Conservation (phyloP, 2,888 invertebrate genomes). For the Epiblema foenella region DNA sequence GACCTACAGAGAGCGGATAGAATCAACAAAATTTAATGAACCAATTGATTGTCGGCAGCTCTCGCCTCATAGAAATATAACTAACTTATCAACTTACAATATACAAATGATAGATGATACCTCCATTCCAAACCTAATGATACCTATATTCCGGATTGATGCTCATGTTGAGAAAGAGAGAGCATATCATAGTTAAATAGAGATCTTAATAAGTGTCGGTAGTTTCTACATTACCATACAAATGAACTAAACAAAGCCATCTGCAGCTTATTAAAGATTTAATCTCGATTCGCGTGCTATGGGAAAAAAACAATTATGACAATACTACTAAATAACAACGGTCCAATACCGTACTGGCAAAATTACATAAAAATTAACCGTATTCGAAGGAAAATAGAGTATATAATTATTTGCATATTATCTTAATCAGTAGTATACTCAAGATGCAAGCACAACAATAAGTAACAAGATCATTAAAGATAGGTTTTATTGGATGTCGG, state of each 20-base stretch:
- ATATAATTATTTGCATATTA: neutral
- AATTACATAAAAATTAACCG: neutral
- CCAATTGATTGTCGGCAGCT: too few species aligned
- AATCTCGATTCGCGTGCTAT: constrained; percentile 52
- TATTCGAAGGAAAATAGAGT: neutral
- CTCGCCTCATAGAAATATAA: too few species aligned
- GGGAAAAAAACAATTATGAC: constrained; percentile 59
- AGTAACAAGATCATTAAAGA: constrained; percentile 23
- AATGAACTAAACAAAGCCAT: constrained; percentile 40
- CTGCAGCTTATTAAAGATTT: constrained; percentile 32
- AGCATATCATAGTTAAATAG: constrained; percentile 16
- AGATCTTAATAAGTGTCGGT: constrained; percentile 25
- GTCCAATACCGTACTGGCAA: constrained; percentile 33
- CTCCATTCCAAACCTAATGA: neutral
- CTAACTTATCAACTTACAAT: too few species aligned
- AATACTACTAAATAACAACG: constrained; percentile 55
- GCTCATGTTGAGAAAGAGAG: constrained; percentile 15
- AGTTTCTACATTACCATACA: constrained; percentile 40
- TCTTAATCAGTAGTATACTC: neutral
- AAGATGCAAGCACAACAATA: constrained; percentile 12
- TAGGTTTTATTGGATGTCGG: constrained; percentile 7
- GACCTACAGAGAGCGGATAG: too few species aligned
- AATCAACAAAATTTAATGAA: too few species aligned
- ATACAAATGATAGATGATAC: too few species aligned
- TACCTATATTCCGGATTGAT: neutral